Evolutionary conservation across 2,113 vertebrate genomes (phyloP).

Genomic region (Naja naja): DNA sequence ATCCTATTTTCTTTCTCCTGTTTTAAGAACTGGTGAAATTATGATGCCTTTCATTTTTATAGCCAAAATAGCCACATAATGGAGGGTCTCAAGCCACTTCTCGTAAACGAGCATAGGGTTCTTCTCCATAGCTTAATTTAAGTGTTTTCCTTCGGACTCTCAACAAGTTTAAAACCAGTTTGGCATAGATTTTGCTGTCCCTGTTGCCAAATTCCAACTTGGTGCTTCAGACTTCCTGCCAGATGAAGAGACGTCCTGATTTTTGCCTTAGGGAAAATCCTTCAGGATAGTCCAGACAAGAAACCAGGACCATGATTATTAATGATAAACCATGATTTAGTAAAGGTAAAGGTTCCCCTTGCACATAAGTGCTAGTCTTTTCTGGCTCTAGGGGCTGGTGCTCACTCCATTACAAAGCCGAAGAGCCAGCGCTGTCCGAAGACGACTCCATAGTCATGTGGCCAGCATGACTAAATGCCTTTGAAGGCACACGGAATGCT

Average conservation of each 20-base stretch:
- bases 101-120: background rate
- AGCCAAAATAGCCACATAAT: background rate
- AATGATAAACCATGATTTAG: no score
- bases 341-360: no score
- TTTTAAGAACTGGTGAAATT: background rate
- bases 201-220: background rate
- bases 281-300: no score
- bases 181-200: background rate
- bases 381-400: no score
- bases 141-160: background rate
- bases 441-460: no score
- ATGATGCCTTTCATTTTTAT: background rate
- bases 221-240: background rate
- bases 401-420: no score
- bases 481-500: no score
- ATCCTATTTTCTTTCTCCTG: fast-evolving
- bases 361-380: no score
- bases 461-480: no score
- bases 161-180: background rate
- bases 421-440: no score
- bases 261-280: background rate
- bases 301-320: no score
- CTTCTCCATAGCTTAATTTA: background rate
- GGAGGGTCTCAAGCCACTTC: background rate
- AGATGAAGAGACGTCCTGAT: background rate